Evolutionary conservation across 2,797 vertebrate species (phyloP).

Genomic region (Myotis pilosus): DNA sequence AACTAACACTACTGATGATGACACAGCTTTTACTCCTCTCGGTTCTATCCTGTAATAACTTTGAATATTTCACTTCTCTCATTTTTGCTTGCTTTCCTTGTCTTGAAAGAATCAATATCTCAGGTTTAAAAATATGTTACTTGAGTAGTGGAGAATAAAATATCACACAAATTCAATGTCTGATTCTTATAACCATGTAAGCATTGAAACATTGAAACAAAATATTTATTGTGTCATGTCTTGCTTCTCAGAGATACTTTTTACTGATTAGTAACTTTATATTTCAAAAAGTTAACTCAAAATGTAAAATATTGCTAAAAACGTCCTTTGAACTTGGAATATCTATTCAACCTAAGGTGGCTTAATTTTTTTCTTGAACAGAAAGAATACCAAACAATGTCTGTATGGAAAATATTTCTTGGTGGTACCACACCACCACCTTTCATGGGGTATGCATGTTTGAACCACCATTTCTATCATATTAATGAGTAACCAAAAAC

Average conservation of each 20-base stretch:
- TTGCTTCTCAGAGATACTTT: neutral
- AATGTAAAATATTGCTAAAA: slow-evolving; percentile 32
- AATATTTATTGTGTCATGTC: neutral
- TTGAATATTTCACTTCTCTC: neutral
- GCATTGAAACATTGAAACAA: neutral
- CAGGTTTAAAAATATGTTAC: neutral
- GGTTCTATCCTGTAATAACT: neutral
- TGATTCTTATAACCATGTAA: neutral
- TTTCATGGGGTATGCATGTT: neutral
- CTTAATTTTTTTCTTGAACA: neutral
- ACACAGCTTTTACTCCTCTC: neutral
- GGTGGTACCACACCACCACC: neutral
- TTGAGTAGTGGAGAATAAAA: neutral
- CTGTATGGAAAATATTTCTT: neutral
- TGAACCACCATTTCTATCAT: neutral
- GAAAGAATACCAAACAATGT: neutral
- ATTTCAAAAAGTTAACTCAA: slow-evolving; percentile 12
- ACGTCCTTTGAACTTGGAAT: slow-evolving; percentile 7
- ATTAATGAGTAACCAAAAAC: neutral
- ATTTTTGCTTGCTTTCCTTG: neutral
- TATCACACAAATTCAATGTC: neutral
- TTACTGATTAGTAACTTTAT: neutral
- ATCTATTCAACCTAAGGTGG: neutral
- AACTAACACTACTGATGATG: fast-evolving
- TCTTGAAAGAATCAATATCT: neutral